Evolutionary conservation across 2,888 invertebrate genomes (phyloP).

Genomic region (Cosmia trapezina): DNA sequence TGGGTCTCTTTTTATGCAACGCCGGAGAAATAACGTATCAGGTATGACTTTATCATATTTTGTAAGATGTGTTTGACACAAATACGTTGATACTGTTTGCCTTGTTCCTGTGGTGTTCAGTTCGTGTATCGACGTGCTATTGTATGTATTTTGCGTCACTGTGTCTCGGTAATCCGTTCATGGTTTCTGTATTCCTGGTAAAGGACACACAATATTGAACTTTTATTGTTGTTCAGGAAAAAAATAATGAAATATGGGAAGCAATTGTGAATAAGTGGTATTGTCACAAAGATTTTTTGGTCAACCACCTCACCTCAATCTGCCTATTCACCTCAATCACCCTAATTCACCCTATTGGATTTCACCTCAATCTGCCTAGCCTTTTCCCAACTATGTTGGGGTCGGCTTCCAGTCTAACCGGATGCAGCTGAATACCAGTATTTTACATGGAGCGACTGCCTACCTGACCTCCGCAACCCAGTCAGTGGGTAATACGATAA

Average conservation of each 20-base stretch:
- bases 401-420: too few species aligned
- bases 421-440: too few species aligned
- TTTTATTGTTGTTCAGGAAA: background rate
- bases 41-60: constrained; percentile 69
- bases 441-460: too few species aligned
- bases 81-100: constrained; percentile 31
- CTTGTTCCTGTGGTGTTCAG: constrained; percentile 28
- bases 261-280: background rate
- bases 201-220: background rate
- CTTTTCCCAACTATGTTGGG: too few species aligned
- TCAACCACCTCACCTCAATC: too few species aligned
- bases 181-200: constrained; percentile 22
- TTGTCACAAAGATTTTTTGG: background rate
- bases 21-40: constrained; percentile 87
- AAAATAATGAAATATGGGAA: background rate
- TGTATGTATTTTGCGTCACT: constrained; percentile 24
- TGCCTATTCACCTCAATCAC: too few species aligned
- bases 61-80: constrained; percentile 25
- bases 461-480: too few species aligned
- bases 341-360: too few species aligned
- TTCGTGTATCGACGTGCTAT: constrained; percentile 26
- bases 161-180: constrained; percentile 12
- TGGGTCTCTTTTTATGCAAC: constrained; percentile 85
- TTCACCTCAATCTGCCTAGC: too few species aligned
- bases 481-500: too few species aligned